Evolutionary conservation across 2,797 vertebrate species (phyloP).

Genomic region (Cyprinodon diabolis): DNA sequence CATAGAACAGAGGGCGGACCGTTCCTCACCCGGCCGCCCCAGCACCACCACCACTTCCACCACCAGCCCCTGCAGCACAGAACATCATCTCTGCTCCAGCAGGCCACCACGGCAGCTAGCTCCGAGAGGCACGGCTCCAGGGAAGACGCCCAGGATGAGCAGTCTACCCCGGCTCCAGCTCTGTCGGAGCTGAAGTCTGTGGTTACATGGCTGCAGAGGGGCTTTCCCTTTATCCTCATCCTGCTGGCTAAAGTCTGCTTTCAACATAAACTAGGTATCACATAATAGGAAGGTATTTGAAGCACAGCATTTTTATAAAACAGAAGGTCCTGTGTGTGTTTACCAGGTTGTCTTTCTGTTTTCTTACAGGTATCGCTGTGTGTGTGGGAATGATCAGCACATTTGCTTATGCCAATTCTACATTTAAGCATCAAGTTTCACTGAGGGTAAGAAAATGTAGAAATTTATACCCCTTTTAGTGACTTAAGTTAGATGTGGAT

Average conservation of each 20-base stretch:
- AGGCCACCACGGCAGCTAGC: slow-evolving; percentile 78
- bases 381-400: slow-evolving; percentile 97
- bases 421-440: slow-evolving; percentile 93
- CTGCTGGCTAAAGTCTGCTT: slow-evolving; percentile 96
- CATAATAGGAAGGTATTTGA: not conserved
- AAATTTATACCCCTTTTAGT: not conserved
- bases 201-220: slow-evolving; percentile 94
- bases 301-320: not conserved
- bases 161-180: slow-evolving; percentile 90
- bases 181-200: slow-evolving; percentile 93
- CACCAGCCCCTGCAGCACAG: slow-evolving; percentile 89
- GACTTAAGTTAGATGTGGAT: not conserved
- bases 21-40: slow-evolving; percentile 79
- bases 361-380: slow-evolving; percentile 89
- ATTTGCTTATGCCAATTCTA: slow-evolving; percentile 94
- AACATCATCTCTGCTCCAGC: slow-evolving; percentile 88
- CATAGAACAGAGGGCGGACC: slow-evolving; percentile 81
- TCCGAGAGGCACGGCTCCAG: slow-evolving; percentile 84
- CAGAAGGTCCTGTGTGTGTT: not conserved
- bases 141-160: slow-evolving; percentile 86
- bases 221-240: slow-evolving; percentile 96
- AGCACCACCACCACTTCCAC: slow-evolving; percentile 82
- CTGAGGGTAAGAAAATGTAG: slow-evolving; percentile 86
- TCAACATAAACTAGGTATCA: slow-evolving; percentile 94
- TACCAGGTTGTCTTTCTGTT: slow-evolving; percentile 34